Conservation (phyloP, 2,888 invertebrate genomes). For the Drosophila fulvimacula region DNA sequence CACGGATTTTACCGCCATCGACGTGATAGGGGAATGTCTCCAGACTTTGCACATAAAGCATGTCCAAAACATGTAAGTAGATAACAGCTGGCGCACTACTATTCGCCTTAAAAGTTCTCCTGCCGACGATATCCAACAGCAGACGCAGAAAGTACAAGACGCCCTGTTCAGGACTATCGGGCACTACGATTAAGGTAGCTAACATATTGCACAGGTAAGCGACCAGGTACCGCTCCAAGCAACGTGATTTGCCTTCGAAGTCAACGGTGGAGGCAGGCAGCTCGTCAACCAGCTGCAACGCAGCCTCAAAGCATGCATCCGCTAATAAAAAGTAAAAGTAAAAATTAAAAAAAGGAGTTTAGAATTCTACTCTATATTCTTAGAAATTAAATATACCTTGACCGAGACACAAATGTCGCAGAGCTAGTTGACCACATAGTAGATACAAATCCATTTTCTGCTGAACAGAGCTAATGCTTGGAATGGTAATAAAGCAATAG, state of each 20-base stretch:
- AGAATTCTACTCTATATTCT: neutral
- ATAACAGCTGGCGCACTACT: slow-evolving; percentile 89
- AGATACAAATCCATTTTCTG: slow-evolving; percentile 93
- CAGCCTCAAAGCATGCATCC: slow-evolving; percentile 96
- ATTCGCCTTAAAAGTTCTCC: slow-evolving; percentile 89
- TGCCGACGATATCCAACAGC: slow-evolving; percentile 92
- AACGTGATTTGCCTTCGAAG: slow-evolving; percentile 90
- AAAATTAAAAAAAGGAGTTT: slow-evolving; percentile 58
- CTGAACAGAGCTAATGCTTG: slow-evolving; percentile 94
- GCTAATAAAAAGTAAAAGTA: too few species aligned
- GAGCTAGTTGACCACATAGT: slow-evolving; percentile 94
- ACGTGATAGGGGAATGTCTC: slow-evolving; percentile 94
- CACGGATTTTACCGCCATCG: slow-evolving; percentile 86
- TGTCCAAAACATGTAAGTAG: slow-evolving; percentile 91
- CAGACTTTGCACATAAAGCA: slow-evolving; percentile 92
- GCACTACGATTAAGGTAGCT: slow-evolving; percentile 93
- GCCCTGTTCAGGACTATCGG: slow-evolving; percentile 95
- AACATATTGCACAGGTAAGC: slow-evolving; percentile 91
- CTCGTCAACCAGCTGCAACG: slow-evolving; percentile 92
- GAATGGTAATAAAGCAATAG: slow-evolving; percentile 97
- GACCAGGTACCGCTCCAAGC: slow-evolving; percentile 90
- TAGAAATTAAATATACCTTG: slow-evolving; percentile 88
- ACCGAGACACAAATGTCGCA: slow-evolving; percentile 95
- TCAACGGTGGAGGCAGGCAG: slow-evolving; percentile 89
- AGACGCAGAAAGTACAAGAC: slow-evolving; percentile 92